Base-by-base conservation (phyloP, 23 tunicate species). In the Corella eumyota region DNA sequence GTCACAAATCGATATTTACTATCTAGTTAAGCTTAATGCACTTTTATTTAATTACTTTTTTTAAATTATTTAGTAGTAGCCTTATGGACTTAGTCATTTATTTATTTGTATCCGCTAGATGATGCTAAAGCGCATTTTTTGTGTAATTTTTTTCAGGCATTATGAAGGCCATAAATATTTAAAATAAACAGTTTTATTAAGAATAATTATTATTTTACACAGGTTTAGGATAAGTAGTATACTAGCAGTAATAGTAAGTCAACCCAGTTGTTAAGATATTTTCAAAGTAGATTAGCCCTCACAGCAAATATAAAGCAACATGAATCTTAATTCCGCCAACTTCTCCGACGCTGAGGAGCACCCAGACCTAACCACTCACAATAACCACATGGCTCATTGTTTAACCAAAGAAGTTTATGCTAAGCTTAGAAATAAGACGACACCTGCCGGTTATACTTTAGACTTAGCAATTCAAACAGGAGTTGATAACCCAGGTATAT, bases 351-450 rank as follows among this genome's bases (percentile, higher is more conserved):
- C 80, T 25, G 90, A 80, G 0, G 97, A 90, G 29, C 75, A 66
- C 36, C 97, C 97, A 15, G 75, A 90, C 54, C 62, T 90, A 13
- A 66, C 52, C 19, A 36, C 66, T 25, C 97, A 90, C 67, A 90
- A 90, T 57, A 90, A 90, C 77, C 97, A 90, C 62, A 90, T 90
- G 97, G 90, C 97, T 6, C 72, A 90, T 22, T 73, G 63, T 52
- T 57, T 90, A 33, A 73, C 83, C 52, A 60, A 71, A 36, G 97
- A 90, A 3, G 54, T 91, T 15, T 91, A 62, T 71, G 68, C 79
- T 17, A 69, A 62, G 19, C 33, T 75, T 31, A 59, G 92, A 30
- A 60, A 62, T 52, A 70, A 75, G 36, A 54, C n/a, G 3, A 91
- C 98, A 0, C 74, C 85, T 6, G 75, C 45, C 33, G 98, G 92